These are phyloP conservation scores for Helarctos malayanus DNA, from an alignment of 2,797 vertebrate species.

Conservation along the genomic window DNA sequence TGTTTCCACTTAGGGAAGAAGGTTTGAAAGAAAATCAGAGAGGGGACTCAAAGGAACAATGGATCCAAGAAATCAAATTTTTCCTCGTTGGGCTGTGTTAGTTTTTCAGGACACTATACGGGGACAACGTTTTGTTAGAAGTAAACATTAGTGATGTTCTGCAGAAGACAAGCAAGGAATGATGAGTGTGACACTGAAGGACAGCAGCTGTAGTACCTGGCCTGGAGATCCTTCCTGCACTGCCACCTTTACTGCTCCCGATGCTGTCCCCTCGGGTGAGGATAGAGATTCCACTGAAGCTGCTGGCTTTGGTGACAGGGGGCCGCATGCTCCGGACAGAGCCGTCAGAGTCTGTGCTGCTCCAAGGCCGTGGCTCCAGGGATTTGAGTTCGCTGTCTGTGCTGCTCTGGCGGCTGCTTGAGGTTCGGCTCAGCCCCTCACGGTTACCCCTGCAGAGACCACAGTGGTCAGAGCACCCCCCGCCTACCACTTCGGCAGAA, in stretches of 20 bases:
- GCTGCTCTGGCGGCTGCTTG: conserved; percentile 99
- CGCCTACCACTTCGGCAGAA: conserved; percentile 71
- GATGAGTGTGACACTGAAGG: not conserved
- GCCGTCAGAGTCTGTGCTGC: conserved; percentile 98
- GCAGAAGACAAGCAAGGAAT: not conserved
- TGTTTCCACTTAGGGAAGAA: not conserved
- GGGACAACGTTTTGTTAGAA: not conserved
- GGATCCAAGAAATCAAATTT: conserved; percentile 36
- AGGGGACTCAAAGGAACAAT: conserved; percentile 7
- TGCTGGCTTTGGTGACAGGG: conserved; percentile 99
- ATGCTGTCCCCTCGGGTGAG: conserved; percentile 97
- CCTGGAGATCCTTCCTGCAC: conserved; percentile 86
- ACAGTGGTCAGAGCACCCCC: conserved; percentile 77
- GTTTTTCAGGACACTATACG: not conserved
- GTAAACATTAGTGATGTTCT: not conserved
- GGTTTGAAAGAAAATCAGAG: conserved; percentile 56
- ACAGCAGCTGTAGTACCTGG: conserved; percentile 83
- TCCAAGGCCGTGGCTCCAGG: conserved; percentile 98
- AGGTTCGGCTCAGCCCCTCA: conserved; percentile 95
- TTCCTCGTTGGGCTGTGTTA: not conserved
- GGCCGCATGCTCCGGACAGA: conserved; percentile 95
- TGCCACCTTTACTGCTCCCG: conserved; percentile 94
- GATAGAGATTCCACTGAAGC: conserved; percentile 99
- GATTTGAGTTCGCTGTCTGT: conserved; percentile 98
- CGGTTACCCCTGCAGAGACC: conserved; percentile 93